These are phyloP conservation scores for Phrixothrix hirtus DNA, from an alignment of 2,888 invertebrate species.

Conservation along the genomic window DNA sequence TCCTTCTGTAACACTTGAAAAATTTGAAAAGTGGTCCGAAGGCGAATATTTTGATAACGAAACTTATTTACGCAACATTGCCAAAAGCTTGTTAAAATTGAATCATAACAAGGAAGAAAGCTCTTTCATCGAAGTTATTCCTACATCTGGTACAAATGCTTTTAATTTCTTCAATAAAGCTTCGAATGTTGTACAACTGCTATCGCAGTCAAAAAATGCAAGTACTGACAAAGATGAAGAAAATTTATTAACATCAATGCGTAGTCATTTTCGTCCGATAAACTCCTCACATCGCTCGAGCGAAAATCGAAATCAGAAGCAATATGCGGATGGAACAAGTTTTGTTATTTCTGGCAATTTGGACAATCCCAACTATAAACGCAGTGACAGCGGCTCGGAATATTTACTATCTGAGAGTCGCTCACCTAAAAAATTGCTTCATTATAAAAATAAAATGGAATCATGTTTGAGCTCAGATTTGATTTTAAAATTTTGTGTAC, in stretches of 20 bases:
- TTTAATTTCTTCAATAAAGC: constrained; percentile 28
- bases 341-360: constrained; percentile 69
- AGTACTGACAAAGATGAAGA: constrained; percentile 31
- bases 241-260: constrained; percentile 69
- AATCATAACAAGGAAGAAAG: constrained; percentile 66
- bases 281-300: constrained; percentile 59
- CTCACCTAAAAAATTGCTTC: constrained; percentile 59
- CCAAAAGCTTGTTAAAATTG: constrained; percentile 58
- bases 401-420: constrained; percentile 61
- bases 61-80: constrained; percentile 36
- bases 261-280: constrained; percentile 85
- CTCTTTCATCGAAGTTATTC: constrained; percentile 65
- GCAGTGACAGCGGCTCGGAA: constrained; percentile 68
- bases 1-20: constrained; percentile 10
- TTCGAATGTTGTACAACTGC: constrained; percentile 13
- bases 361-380: constrained; percentile 63
- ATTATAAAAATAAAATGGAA: constrained; percentile 57
- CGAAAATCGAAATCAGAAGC: constrained; percentile 53
- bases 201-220: constrained; percentile 17
- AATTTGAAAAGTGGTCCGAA: constrained; percentile 38
- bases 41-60: constrained; percentile 43
- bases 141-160: constrained; percentile 40
- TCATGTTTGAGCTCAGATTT: constrained; percentile 54
- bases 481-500: constrained; percentile 71
- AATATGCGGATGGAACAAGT: constrained; percentile 71